phyloP scores from a whole-genome alignment of 2,888 invertebrate species.

The Drosophila mercatorum region DNA sequence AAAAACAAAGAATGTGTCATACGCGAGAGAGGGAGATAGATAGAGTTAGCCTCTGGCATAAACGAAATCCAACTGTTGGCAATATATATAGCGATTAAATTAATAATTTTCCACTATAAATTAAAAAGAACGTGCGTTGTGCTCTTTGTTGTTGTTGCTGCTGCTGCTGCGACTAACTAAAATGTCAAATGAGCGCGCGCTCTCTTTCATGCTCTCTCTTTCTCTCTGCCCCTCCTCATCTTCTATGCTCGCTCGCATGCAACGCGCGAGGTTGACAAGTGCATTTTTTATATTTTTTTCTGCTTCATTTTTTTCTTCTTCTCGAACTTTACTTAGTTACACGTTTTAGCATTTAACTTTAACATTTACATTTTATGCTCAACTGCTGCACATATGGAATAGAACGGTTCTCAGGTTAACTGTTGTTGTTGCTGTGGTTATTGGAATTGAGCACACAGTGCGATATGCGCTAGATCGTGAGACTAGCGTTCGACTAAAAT shows the following conservation, averaged over 20 bases:
- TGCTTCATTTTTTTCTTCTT: constrained; percentile 8
- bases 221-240: not conserved
- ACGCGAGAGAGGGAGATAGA: constrained; percentile 2
- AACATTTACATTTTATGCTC: constrained; percentile 47
- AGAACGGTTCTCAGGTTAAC: constrained; percentile 22
- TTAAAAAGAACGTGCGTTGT: constrained; percentile 44
- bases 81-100: constrained; percentile 31
- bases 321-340: constrained; percentile 11
- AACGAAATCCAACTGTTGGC: constrained; percentile 40
- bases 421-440: constrained; percentile 33
- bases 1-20: constrained; percentile 52
- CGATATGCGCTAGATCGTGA: constrained; percentile 62
- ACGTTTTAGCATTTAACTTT: constrained; percentile 16
- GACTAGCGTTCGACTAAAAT: constrained; percentile 49
- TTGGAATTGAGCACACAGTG: constrained; percentile 58
- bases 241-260: constrained; percentile 26
- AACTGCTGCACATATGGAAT: constrained; percentile 67
- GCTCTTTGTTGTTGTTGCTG: constrained; percentile 27
- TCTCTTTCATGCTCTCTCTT: constrained; percentile 3
- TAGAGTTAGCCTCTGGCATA: not conserved
- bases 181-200: constrained; percentile 51
- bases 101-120: constrained; percentile 61
- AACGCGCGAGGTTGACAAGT: constrained; percentile 54
- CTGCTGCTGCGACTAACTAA: constrained; percentile 42
- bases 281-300: constrained; percentile 45